These are phyloP conservation scores for Thumatha senex DNA, from an alignment of 2,888 invertebrate genomes.

Conservation along the genomic window DNA sequence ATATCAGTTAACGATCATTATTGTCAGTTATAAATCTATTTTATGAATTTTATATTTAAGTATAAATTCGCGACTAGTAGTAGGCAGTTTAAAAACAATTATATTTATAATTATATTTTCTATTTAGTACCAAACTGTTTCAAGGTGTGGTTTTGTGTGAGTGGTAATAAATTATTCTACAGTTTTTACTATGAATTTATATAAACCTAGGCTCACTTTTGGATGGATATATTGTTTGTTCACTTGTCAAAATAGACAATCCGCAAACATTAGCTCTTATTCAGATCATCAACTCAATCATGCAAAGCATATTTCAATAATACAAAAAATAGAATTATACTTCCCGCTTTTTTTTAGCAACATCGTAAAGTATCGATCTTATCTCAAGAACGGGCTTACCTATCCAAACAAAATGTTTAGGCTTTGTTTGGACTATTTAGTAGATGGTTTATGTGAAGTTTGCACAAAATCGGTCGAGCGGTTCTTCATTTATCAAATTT, in stretches of 20 bases:
- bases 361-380: conserved; percentile 4
- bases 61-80: conserved; percentile 82
- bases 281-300: no score
- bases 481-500: no score
- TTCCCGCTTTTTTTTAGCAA: no score
- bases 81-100: conserved; percentile 82
- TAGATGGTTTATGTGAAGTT: no score
- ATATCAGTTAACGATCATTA: conserved; percentile 84
- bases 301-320: no score
- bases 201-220: conserved; percentile 6
- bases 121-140: conserved; percentile 57
- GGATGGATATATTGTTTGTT: conserved; percentile 35
- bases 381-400: no score
- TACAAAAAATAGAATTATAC: no score
- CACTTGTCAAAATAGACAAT: conserved; percentile 25
- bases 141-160: conserved; percentile 51
- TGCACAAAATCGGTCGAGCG: no score
- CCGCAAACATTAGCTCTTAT: conserved; percentile 11
- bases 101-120: conserved; percentile 66
- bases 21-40: conserved; percentile 83
- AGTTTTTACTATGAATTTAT: conserved; percentile 5
- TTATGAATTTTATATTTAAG: conserved; percentile 79
- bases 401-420: no score
- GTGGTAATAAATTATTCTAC: conserved; percentile 19
- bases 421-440: no score